These are phyloP conservation scores for Nasua narica DNA, from an alignment of 2,797 vertebrate genomes.

Conservation along the genomic window DNA sequence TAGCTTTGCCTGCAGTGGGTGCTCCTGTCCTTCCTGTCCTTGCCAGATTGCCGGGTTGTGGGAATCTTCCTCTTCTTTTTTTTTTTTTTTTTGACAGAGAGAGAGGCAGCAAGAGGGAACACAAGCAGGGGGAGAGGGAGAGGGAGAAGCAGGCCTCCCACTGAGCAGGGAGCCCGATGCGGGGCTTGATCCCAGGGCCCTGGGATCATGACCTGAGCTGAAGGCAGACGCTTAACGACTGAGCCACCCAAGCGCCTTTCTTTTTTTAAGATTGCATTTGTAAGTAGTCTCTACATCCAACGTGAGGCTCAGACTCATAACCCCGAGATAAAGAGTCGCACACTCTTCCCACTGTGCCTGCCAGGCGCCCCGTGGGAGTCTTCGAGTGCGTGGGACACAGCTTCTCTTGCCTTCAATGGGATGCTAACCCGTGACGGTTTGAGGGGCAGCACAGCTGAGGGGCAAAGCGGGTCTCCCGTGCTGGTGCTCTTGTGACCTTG, in stretches of 20 bases:
- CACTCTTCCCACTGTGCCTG: rapidly evolving
- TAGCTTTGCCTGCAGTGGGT: neutral
- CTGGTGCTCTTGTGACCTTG: neutral
- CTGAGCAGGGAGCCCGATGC: too few relatives aligned
- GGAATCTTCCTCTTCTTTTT: neutral
- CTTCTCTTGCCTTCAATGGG: neutral
- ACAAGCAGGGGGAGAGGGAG: too few relatives aligned
- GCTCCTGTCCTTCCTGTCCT: neutral
- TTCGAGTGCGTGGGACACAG: neutral
- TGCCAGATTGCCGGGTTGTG: neutral
- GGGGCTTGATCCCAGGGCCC: too few relatives aligned
- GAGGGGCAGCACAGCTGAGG: rapidly evolving
- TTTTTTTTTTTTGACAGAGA: too few relatives aligned
- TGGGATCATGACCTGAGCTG: too few relatives aligned
- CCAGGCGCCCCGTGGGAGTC: neutral
- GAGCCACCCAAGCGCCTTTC: too few relatives aligned
- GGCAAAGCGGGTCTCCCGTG: rapidly evolving
- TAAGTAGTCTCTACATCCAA: neutral
- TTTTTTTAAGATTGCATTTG: neutral
- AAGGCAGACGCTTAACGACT: too few relatives aligned
- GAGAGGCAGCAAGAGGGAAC: too few relatives aligned
- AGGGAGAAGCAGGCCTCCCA: too few relatives aligned
- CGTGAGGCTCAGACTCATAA: neutral
- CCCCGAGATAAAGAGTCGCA: neutral
- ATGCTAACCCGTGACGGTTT: rapidly evolving